These are phyloP conservation scores for Trichomalopsis sarcophagae DNA, from an alignment of 1,140 invertebrate genomes.

Conservation along the genomic window DNA sequence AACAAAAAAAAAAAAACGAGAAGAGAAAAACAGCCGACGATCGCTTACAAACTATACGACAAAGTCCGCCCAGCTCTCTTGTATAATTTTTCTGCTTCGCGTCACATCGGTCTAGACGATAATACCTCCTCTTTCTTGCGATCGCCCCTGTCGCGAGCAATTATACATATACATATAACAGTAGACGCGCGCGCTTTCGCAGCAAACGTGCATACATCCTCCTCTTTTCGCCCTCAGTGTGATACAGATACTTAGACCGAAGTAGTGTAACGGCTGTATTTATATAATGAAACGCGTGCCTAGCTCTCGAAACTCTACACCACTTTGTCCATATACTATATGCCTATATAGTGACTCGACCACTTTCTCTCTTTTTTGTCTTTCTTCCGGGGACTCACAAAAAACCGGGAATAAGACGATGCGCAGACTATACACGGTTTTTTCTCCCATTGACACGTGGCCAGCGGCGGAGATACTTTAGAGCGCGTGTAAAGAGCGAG, in stretches of 20 bases:
- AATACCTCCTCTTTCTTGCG: neutral
- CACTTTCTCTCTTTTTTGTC: conserved; percentile 7
- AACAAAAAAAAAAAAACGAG: neutral
- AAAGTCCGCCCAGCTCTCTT: neutral
- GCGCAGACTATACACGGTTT: neutral
- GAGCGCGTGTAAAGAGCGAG: neutral
- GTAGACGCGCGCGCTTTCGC: neutral
- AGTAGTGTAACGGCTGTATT: neutral
- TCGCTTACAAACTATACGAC: neutral
- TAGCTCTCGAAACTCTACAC: no score
- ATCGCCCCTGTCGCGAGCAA: neutral
- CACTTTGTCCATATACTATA: no score
- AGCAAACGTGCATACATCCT: neutral
- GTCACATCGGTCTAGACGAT: neutral
- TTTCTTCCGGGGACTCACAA: neutral
- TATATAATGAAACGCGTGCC: neutral
- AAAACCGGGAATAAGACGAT: neutral
- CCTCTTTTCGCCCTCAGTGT: neutral
- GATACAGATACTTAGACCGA: neutral
- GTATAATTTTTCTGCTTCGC: neutral
- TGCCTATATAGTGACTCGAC: neutral
- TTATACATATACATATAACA: neutral
- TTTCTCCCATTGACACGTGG: conserved; percentile 37
- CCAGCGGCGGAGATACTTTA: neutral
- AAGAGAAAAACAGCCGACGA: neutral